Evolutionary conservation across 2,888 invertebrate species (phyloP).

Genomic region (Dryobotodes eremita): DNA sequence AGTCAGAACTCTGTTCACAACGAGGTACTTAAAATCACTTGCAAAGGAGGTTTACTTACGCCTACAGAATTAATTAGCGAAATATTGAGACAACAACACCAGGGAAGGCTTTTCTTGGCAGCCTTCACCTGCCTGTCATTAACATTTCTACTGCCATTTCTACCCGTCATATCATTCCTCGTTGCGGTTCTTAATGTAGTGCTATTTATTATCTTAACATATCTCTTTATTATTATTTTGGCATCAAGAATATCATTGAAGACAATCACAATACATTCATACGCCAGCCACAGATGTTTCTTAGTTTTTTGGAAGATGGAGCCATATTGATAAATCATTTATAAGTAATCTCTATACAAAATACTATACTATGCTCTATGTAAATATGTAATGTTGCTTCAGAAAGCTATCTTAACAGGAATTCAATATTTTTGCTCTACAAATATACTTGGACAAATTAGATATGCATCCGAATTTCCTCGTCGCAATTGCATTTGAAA

Average conservation of each 20-base stretch:
- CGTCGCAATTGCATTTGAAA: conserved; percentile 55
- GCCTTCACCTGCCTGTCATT: conserved; percentile 41
- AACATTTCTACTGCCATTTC: conserved; percentile 40
- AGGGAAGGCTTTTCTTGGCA: conserved; percentile 37
- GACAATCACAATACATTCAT: neutral
- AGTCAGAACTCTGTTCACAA: conserved; percentile 20
- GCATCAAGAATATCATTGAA: neutral
- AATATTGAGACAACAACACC: conserved; percentile 39
- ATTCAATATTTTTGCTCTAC: neutral
- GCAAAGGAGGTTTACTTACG: conserved; percentile 34
- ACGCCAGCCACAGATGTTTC: neutral
- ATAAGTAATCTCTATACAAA: neutral
- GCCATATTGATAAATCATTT: neutral
- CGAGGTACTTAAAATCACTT: conserved; percentile 41
- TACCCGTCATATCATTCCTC: conserved; percentile 34
- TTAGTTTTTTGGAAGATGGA: neutral
- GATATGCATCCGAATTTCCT: conserved; percentile 52
- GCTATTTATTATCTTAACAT: conserved; percentile 37
- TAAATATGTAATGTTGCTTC: neutral
- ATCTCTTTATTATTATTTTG: conserved; percentile 5
- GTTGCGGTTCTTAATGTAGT: conserved; percentile 26
- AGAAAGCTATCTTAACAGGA: neutral
- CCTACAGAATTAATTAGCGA: conserved; percentile 48
- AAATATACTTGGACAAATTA: conserved; percentile 34
- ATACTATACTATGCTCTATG: too few relatives aligned